Base-by-base conservation (phyloP, 2,888 invertebrate species). In the Caenorhabditis doughertyi region DNA sequence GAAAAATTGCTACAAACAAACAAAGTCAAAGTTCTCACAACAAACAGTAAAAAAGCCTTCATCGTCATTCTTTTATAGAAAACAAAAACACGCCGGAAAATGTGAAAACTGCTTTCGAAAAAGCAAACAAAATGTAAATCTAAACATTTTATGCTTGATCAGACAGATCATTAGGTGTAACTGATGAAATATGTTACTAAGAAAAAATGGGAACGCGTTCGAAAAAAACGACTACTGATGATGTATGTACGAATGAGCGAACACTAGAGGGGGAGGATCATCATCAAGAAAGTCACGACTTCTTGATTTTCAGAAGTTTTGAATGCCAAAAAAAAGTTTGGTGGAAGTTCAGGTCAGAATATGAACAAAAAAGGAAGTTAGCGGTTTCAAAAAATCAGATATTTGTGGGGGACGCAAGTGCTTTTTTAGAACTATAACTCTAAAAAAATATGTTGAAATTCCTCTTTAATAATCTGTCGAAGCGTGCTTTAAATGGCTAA, bases 251-350 rank as follows among this genome's bases (percentile, higher is more conserved):
- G 49, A 49, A 18, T 49, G 13, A 67, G 16, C 65, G 51, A 53
- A 67, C 51, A 67, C 23, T 35, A 9, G 21, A 51, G 8, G 7
- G 13, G 39, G 49, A 51, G 51, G 35, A 58, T 29, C 29, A 32
- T 47, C 35, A 58, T 35, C 18, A 35, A 35, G 29, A n/a, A 71
- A 71, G 55, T 71, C 71, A 71, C 58, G 71, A 64, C 4, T 47
- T 49, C 23, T 58, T 71, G 71, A 21, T 44, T 47, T 71, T 49
- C 23, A 7, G 16, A 42, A 60, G 18, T 47, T 47, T 47, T 25
- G 7, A 21, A 35, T 35, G 58, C 18, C 3, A 42, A 13, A 16
- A 13, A 3, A 16, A 16, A 42, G 13, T 47, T 18, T 18, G 44
- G 18, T 3, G 44, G 8, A 47, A 18, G 2, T n/a, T 18, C n/a